Conservation (phyloP, 2,797 vertebrate species). For the Sebastes dallii region DNA sequence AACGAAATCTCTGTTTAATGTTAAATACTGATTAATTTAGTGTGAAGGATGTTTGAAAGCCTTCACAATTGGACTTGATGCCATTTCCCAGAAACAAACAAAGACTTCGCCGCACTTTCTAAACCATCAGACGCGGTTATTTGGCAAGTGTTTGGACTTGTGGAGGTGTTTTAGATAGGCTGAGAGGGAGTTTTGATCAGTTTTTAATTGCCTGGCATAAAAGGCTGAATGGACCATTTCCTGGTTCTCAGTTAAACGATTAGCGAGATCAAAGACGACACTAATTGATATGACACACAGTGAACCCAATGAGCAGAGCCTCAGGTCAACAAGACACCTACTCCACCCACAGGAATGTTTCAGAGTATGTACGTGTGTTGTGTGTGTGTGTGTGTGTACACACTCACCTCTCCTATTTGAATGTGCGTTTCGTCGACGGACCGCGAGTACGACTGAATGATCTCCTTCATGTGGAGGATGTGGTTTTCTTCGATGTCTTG, state of each 20-base stretch:
- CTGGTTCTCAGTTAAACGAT: constrained; percentile 71
- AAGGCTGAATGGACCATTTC: constrained; percentile 64
- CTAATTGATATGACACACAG: constrained; percentile 71
- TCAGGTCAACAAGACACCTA: constrained; percentile 61
- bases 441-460: constrained; percentile 91
- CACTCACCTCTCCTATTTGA: constrained; percentile 94
- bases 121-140: constrained; percentile 6
- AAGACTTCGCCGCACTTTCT: background rate
- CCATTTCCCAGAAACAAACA: constrained; percentile 14
- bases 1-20: background rate
- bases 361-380: constrained; percentile 14
- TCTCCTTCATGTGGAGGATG: constrained; percentile 94
- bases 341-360: constrained; percentile 68
- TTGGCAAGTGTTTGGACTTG: constrained; percentile 23
- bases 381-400: background rate
- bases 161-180: constrained; percentile 52
- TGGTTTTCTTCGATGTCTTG: constrained; percentile 97
- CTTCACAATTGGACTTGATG: constrained; percentile 11
- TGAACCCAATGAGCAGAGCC: constrained; percentile 61
- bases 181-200: constrained; percentile 64
- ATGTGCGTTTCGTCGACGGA: constrained; percentile 93
- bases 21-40: constrained; percentile 29
- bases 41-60: constrained; percentile 37
- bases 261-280: constrained; percentile 73
- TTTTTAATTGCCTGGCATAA: constrained; percentile 67